Evolutionary conservation across 2,888 invertebrate genomes (phyloP).

Genomic region (Drosophila multiciliata): DNA sequence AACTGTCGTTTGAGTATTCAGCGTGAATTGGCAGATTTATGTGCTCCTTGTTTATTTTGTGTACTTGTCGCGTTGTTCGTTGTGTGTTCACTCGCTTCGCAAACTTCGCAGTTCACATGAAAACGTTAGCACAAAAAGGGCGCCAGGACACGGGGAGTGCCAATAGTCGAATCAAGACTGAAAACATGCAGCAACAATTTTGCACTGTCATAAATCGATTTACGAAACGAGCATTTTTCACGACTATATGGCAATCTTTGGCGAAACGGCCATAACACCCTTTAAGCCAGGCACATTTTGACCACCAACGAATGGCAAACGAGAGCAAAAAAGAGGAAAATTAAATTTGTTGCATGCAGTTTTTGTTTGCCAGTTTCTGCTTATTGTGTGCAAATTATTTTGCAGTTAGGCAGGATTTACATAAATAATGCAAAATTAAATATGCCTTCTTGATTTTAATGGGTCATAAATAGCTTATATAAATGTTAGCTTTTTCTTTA

Average conservation of each 20-base stretch:
- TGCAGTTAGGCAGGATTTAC: conserved; percentile 1
- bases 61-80: conserved; percentile 12
- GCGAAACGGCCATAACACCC: conserved; percentile 6
- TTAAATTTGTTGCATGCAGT: conserved; percentile 14
- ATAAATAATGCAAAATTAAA: neutral
- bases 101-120: conserved; percentile 56
- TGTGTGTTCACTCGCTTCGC: conserved; percentile 34
- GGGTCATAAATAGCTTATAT: neutral
- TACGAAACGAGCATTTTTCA: conserved; percentile 33
- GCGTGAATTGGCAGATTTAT: conserved; percentile 12
- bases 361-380: conserved; percentile 21
- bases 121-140: conserved; percentile 42
- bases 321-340: conserved; percentile 13
- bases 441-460: neutral
- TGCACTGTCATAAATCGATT: conserved; percentile 55
- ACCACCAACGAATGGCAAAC: neutral
- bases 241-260: conserved; percentile 24
- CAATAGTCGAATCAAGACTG: neutral
- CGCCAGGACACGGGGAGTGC: neutral
- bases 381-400: conserved; percentile 22
- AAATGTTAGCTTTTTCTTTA: neutral
- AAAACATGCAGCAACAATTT: conserved; percentile 34
- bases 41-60: conserved; percentile 11
- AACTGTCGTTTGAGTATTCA: conserved; percentile 3
- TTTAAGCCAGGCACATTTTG: neutral